Evolutionary conservation across 2,888 invertebrate species (phyloP).

Genomic region (Pristionchus japonicus): DNA sequence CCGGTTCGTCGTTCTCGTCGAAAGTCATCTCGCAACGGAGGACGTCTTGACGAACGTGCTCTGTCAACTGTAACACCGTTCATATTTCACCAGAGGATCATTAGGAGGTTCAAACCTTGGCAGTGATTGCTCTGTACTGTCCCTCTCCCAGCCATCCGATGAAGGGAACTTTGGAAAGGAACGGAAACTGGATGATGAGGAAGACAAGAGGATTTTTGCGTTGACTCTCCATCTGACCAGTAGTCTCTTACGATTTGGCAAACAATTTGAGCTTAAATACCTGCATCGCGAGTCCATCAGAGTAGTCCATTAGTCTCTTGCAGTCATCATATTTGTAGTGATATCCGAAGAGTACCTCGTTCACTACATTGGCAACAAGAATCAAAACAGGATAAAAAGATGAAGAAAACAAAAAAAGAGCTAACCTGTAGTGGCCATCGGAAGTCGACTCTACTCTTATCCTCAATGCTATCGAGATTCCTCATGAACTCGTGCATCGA

Average conservation of each 20-base stretch:
- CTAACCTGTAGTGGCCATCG: constrained; percentile 48
- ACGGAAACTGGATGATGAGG: background rate
- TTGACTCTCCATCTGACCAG: background rate
- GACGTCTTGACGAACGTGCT: constrained; percentile 24
- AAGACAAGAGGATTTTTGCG: constrained; percentile 7
- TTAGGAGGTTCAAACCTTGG: background rate
- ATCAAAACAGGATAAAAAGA: constrained; percentile 37
- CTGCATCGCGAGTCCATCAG: background rate
- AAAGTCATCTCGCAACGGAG: background rate
- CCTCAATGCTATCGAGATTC: constrained; percentile 11
- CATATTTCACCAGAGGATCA: no score
- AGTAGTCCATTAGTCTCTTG: constrained; percentile 40
- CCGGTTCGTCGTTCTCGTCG: constrained; percentile 21
- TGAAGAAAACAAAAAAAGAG: background rate
- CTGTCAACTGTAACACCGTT: no score
- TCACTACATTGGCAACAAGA: constrained; percentile 49
- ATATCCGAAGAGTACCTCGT: constrained; percentile 47
- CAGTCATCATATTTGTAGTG: constrained; percentile 38
- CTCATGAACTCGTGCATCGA: constrained; percentile 37
- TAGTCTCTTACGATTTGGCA: background rate
- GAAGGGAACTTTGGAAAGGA: background rate
- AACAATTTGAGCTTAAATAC: background rate
- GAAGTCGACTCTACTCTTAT: constrained; percentile 48
- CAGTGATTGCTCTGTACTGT: background rate
- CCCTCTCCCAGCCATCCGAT: constrained; percentile 36